phyloP scores from a whole-genome alignment of 2,797 vertebrate species.

The Delichon dasypus region DNA sequence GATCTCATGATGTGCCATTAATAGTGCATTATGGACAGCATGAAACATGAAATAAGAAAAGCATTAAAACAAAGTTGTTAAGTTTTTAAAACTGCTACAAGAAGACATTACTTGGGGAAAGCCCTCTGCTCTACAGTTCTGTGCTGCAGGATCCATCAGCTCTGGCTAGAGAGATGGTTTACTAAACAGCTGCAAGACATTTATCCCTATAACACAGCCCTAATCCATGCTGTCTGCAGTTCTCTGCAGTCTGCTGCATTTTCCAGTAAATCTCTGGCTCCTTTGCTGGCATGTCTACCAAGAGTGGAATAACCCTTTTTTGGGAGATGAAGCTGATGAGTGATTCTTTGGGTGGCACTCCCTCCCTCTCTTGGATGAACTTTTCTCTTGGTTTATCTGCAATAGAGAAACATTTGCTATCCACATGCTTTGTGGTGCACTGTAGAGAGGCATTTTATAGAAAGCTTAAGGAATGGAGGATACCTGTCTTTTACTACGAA shows the following conservation, averaged over 20 bases:
- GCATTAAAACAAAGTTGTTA: background rate
- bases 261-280: constrained; percentile 33
- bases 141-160: constrained; percentile 18
- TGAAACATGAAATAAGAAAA: background rate
- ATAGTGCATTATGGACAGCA: background rate
- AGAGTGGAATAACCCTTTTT: background rate
- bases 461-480: background rate
- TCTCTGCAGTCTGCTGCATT: background rate
- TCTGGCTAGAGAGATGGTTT: background rate
- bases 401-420: constrained; percentile 9
- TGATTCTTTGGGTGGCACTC: background rate
- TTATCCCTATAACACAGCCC: constrained; percentile 3
- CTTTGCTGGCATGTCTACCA: background rate
- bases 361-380: background rate
- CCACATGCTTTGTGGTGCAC: background rate
- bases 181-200: constrained; percentile 56
- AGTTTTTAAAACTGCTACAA: background rate
- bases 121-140: constrained; percentile 28
- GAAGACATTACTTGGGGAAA: constrained; percentile 3
- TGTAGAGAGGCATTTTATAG: background rate
- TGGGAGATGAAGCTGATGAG: background rate
- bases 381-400: constrained; percentile 18
- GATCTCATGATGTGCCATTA: background rate
- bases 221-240: background rate
- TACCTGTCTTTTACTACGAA: background rate